Evolutionary conservation across 2,113 vertebrate genomes (phyloP).

Genomic region (Hippolais icterina): DNA sequence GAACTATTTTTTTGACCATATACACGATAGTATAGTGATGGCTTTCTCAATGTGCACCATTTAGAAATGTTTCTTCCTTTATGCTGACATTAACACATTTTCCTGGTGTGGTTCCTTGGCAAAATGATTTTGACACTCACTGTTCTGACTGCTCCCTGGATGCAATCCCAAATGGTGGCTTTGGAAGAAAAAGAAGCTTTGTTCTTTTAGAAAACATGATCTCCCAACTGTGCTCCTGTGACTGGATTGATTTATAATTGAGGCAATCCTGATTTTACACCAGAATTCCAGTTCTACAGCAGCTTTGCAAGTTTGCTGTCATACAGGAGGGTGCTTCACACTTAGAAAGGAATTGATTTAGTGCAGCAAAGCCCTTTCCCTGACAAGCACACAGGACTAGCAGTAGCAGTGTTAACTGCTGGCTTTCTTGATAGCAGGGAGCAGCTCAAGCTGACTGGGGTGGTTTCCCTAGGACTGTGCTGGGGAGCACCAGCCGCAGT

Average conservation of each 20-base stretch:
- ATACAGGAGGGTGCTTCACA: background rate
- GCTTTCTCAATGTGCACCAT: background rate
- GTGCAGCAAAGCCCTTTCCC: background rate
- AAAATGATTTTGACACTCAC: background rate
- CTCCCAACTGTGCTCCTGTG: background rate
- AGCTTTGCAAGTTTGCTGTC: background rate
- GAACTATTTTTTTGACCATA: background rate
- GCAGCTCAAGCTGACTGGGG: background rate
- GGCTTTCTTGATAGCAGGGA: background rate
- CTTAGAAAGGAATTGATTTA: background rate
- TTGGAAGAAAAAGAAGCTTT: background rate
- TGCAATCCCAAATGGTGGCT: background rate
- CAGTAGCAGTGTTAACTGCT: background rate
- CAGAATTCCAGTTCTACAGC: background rate
- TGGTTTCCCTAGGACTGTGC: background rate
- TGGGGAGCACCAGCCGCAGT: background rate
- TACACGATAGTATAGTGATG: background rate
- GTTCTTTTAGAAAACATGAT: background rate
- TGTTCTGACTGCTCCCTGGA: background rate
- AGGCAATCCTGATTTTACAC: background rate
- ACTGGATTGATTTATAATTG: background rate
- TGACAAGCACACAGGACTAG: fast-evolving
- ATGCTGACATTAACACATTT: background rate
- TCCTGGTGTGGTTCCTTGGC: background rate
- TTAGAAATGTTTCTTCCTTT: background rate